Conservation (phyloP, 2,888 invertebrate genomes). For the Polylopha cassiicola region DNA sequence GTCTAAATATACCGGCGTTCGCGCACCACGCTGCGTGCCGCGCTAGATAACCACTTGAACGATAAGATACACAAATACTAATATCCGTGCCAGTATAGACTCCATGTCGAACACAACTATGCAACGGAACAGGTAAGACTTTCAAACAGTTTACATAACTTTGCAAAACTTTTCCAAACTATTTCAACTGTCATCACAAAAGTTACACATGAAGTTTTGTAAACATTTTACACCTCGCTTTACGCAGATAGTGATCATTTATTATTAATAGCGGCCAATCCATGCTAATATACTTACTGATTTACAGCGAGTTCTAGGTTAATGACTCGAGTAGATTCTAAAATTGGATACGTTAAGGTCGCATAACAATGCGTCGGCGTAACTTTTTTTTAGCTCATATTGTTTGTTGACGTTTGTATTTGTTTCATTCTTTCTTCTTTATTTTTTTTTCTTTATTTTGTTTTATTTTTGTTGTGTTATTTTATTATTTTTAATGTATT, state of each 20-base stretch:
- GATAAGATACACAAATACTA: constrained; percentile 64
- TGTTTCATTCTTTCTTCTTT: constrained; percentile 25
- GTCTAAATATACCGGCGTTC: constrained; percentile 71
- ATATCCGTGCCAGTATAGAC: constrained; percentile 45
- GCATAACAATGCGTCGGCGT: constrained; percentile 23
- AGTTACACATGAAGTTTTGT: constrained; percentile 50
- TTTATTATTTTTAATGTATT: constrained; percentile 38
- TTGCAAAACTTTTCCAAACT: constrained; percentile 40
- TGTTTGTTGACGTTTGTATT: constrained; percentile 20
- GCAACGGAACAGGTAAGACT: constrained; percentile 67
- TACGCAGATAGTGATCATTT: constrained; percentile 41
- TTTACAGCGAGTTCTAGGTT: constrained; percentile 34
- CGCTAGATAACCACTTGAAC: constrained; percentile 55
- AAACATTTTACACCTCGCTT: constrained; percentile 49
- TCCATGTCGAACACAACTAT: constrained; percentile 50
- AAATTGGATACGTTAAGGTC: constrained; percentile 31
- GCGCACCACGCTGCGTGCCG: constrained; percentile 52
- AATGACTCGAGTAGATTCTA: constrained; percentile 37
- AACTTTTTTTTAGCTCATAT: constrained; percentile 23
- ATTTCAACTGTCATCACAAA: constrained; percentile 32
- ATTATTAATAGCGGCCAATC: constrained; percentile 27
- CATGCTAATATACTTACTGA: constrained; percentile 29
- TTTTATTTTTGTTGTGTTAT: constrained; percentile 27
- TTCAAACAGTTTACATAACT: constrained; percentile 31
- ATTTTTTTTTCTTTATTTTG: constrained; percentile 28